Percentiles rank a stretch among this genome's conserved stretches.
These are phyloP conservation scores for Hiodon alosoides DNA, from an alignment of 2,113 vertebrate species.

Conservation along the genomic window DNA sequence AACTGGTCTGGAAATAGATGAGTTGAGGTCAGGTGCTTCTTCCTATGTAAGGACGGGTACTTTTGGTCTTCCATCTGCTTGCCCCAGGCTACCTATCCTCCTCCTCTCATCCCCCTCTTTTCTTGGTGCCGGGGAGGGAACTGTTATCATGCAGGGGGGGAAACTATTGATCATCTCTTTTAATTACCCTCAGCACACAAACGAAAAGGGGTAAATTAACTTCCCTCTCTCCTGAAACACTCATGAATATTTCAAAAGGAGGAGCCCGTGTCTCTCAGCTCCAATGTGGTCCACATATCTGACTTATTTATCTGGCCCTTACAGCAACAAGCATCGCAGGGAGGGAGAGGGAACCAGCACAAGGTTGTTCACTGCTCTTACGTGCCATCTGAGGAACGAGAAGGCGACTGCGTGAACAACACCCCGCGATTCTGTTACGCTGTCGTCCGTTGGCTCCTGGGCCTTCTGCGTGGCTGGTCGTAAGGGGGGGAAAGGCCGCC, in stretches of 20 bases:
- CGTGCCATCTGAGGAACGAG: background rate
- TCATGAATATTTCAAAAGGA: constrained; percentile 72
- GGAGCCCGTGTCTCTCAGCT: constrained; percentile 63
- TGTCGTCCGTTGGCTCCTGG: too few species aligned
- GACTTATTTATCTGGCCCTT: constrained; percentile 57
- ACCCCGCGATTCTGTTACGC: background rate
- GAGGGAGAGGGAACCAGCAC: background rate
- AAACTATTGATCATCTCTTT: constrained; percentile 75
- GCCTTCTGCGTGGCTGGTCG: background rate
- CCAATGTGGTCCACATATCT: constrained; percentile 60
- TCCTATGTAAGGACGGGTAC: background rate
- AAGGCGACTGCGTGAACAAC: background rate
- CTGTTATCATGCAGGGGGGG: constrained; percentile 66
- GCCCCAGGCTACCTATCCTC: background rate
- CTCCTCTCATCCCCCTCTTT: background rate
- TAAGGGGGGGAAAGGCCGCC: background rate
- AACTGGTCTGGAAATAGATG: too few species aligned
- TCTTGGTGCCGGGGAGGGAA: constrained; percentile 40
- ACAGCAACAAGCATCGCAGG: constrained; percentile 20
- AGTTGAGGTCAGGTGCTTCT: background rate
- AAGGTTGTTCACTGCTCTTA: background rate
- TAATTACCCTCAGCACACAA: constrained; percentile 70
- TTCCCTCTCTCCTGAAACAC: constrained; percentile 61
- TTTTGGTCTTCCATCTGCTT: background rate
- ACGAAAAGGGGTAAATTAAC: constrained; percentile 69